These are phyloP conservation scores for Willisornis vidua DNA, from an alignment of 2,113 vertebrate genomes.

Conservation along the genomic window DNA sequence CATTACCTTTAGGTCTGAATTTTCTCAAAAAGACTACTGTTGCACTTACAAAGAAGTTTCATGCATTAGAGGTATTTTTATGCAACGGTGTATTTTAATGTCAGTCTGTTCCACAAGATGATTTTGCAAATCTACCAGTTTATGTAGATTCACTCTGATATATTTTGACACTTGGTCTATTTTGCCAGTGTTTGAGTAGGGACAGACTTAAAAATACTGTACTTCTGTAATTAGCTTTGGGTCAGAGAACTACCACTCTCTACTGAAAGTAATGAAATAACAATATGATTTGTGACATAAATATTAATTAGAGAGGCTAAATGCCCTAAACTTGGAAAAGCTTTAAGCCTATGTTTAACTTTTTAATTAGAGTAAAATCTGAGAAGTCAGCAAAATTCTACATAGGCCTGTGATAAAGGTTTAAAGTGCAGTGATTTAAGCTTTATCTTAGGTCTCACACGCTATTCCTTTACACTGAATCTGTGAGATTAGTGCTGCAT, in stretches of 20 bases:
- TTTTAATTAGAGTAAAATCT: conserved; percentile 23
- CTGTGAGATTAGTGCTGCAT: conserved; percentile 70
- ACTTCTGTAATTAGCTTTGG: not conserved
- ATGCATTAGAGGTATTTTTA: not conserved
- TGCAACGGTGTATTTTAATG: not conserved
- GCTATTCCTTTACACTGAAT: conserved; percentile 44
- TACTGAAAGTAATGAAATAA: not conserved
- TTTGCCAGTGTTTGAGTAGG: not conserved
- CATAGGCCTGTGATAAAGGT: not conserved
- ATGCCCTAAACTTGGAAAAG: not conserved
- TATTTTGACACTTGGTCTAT: not conserved
- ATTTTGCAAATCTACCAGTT: not conserved
- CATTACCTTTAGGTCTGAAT: not conserved
- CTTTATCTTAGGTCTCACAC: conserved; percentile 54
- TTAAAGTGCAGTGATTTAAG: conserved; percentile 28
- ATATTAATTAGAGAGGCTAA: not conserved
- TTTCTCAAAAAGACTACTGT: not conserved
- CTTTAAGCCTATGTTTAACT: not conserved
- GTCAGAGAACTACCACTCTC: not conserved
- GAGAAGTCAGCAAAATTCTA: not conserved
- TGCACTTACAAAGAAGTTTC: not conserved
- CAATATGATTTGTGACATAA: not conserved
- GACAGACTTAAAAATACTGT: not conserved
- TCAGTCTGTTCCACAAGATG: not conserved
- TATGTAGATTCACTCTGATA: not conserved